These are phyloP conservation scores for Miichthys miiuy DNA, from an alignment of 2,797 vertebrate genomes.

Conservation along the genomic window DNA sequence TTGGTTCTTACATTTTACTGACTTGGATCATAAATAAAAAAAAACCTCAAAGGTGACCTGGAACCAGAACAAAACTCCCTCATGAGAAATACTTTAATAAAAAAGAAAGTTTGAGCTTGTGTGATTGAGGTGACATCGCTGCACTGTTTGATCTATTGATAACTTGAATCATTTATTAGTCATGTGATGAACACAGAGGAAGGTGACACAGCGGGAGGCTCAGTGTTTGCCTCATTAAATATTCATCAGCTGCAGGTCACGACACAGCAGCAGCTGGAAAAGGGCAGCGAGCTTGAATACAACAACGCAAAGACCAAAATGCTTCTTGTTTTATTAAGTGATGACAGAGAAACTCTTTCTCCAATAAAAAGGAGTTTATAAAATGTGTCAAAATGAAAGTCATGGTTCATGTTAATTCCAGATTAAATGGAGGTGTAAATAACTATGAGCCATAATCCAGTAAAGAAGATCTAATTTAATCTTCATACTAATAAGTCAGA, in stretches of 20 bases:
- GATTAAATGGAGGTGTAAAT: too few species aligned
- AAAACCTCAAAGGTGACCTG: not conserved
- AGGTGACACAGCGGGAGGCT: slow-evolving; percentile 25
- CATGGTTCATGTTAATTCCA: not conserved
- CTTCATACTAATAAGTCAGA: not conserved
- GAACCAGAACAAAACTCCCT: not conserved
- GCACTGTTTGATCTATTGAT: too few species aligned
- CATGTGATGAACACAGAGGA: not conserved
- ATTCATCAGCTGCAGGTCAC: slow-evolving; percentile 44
- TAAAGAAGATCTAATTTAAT: not conserved
- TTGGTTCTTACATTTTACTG: not conserved
- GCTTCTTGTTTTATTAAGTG: not conserved
- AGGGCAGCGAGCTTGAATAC: slow-evolving; percentile 7
- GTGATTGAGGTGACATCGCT: not conserved
- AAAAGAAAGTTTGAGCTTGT: too few species aligned
- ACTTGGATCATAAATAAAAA: not conserved
- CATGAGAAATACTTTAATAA: not conserved
- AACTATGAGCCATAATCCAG: not conserved
- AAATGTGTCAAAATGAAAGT: not conserved
- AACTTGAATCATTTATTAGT: not conserved
- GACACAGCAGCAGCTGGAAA: slow-evolving; percentile 44
- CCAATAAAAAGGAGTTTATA: not conserved
- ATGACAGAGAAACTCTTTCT: too few species aligned
- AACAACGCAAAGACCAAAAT: not conserved
- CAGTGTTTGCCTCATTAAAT: slow-evolving; percentile 22